Evolutionary conservation across 2,888 invertebrate species (phyloP).

Genomic region (Phorcus lineatus): DNA sequence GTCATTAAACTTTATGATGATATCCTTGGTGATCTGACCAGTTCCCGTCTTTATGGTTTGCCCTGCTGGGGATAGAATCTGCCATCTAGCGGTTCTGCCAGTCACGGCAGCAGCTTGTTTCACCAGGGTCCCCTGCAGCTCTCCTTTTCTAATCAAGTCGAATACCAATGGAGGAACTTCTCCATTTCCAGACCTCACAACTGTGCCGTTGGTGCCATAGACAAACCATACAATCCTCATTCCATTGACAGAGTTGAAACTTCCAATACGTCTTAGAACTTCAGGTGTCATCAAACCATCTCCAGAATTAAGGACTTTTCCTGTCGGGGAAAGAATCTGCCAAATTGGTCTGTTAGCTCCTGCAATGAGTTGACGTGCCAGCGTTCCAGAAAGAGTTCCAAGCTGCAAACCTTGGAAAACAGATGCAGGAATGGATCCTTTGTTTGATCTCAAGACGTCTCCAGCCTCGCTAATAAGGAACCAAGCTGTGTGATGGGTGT

Average conservation of each 20-base stretch:
- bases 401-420: background rate
- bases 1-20: background rate
- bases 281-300: slow-evolving; percentile 30
- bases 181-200: slow-evolving; percentile 25
- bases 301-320: slow-evolving; percentile 32
- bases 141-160: background rate
- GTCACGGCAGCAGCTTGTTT: background rate
- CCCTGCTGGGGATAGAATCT: background rate
- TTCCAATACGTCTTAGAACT: background rate
- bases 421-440: slow-evolving; percentile 18
- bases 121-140: background rate
- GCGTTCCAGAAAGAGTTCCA: background rate
- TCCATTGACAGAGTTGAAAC: background rate
- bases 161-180: slow-evolving; percentile 9
- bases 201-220: slow-evolving; percentile 20
- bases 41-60: background rate
- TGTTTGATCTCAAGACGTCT: slow-evolving; percentile 19
- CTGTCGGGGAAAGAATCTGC: slow-evolving; percentile 33
- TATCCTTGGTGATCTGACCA: background rate
- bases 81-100: background rate
- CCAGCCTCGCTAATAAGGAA: slow-evolving; percentile 25
- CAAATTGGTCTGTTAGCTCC: slow-evolving; percentile 20
- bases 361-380: background rate
- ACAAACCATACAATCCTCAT: slow-evolving; percentile 12
- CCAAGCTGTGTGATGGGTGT: background rate